Conservation (phyloP, 2,888 invertebrate species). For the Allacma fusca region DNA sequence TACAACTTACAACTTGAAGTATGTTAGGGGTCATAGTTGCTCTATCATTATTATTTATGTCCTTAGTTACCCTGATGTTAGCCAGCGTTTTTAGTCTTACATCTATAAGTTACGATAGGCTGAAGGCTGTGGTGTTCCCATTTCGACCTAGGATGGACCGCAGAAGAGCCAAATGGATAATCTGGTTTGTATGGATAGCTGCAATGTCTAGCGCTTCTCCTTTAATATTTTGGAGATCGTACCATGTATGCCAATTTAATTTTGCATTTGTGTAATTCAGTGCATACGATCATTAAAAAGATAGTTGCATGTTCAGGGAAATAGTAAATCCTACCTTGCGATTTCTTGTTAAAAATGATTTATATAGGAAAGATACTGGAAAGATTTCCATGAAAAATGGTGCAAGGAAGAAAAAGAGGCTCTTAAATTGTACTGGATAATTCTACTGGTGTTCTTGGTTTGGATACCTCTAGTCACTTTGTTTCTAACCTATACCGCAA, state of each 20-base stretch:
- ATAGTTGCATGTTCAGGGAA: too few relatives aligned
- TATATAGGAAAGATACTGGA: conserved; percentile 75
- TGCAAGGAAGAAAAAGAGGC: conserved; percentile 75
- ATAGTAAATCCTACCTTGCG: too few relatives aligned
- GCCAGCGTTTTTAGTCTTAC: conserved; percentile 80
- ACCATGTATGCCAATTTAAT: conserved; percentile 68
- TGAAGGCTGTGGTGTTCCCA: conserved; percentile 80
- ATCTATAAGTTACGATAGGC: conserved; percentile 81
- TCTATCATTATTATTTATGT: too few relatives aligned
- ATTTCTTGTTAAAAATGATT: conserved; percentile 1
- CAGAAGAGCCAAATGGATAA: conserved; percentile 72
- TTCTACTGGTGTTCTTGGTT: conserved; percentile 76
- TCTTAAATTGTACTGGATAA: conserved; percentile 79
- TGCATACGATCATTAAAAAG: too few relatives aligned
- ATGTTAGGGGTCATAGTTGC: too few relatives aligned
- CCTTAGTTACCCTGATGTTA: conserved; percentile 75
- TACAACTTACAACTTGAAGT: too few relatives aligned
- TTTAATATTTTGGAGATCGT: conserved; percentile 72
- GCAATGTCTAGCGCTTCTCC: conserved; percentile 73
- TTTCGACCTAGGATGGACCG: conserved; percentile 75
- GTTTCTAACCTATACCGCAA: conserved; percentile 77
- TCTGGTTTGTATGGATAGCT: conserved; percentile 74
- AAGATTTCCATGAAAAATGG: conserved; percentile 77
- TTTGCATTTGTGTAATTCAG: too few relatives aligned
- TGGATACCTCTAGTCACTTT: conserved; percentile 80